Evolutionary conservation across 2,888 invertebrate genomes (phyloP).

Genomic region (Conchocele bisecta): DNA sequence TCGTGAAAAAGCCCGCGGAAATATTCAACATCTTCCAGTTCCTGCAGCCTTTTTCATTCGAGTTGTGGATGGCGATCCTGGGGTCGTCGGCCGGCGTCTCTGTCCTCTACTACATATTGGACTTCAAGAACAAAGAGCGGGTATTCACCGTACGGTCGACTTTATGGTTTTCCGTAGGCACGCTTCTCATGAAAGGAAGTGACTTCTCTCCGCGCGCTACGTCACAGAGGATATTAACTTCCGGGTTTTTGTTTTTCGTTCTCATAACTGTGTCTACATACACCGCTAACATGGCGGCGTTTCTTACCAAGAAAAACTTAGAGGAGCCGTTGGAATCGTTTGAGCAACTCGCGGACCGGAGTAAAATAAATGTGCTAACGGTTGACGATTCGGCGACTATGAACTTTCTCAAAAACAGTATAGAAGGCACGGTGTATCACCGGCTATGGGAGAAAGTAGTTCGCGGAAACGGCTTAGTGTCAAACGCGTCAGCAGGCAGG

Average conservation of each 20-base stretch:
- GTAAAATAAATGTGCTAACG: constrained; percentile 61
- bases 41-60: constrained; percentile 72
- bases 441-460: constrained; percentile 63
- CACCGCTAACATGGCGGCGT: constrained; percentile 79
- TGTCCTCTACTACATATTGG: constrained; percentile 68
- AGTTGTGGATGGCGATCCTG: constrained; percentile 77
- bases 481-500: constrained; percentile 54
- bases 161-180: constrained; percentile 72
- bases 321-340: constrained; percentile 67
- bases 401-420: constrained; percentile 65
- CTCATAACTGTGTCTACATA: constrained; percentile 77
- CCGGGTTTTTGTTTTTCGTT: constrained; percentile 77
- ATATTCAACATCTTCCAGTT: constrained; percentile 75
- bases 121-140: constrained; percentile 65
- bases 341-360: constrained; percentile 65
- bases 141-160: constrained; percentile 72
- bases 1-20: constrained; percentile 70
- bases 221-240: constrained; percentile 74
- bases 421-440: constrained; percentile 55
- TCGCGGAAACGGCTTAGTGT: constrained; percentile 45
- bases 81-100: constrained; percentile 69
- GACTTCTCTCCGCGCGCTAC: constrained; percentile 73
- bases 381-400: constrained; percentile 73
- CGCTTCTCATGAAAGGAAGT: constrained; percentile 74
- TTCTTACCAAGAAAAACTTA: constrained; percentile 74